These are phyloP conservation scores for Podilymbus podiceps DNA, from an alignment of 2,113 vertebrate species.

Conservation along the genomic window DNA sequence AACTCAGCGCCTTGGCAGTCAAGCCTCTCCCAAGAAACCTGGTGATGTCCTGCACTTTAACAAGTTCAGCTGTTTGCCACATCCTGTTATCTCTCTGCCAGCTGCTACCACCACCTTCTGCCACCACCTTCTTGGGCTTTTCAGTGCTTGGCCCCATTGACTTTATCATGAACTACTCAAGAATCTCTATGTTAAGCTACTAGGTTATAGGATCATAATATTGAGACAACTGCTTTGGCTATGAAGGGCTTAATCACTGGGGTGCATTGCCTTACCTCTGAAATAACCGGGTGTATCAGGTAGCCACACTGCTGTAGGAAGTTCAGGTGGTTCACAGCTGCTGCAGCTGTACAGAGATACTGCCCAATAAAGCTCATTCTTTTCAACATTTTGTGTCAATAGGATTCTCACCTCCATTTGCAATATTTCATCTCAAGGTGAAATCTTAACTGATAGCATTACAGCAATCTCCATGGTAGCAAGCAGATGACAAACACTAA, in stretches of 20 bases:
- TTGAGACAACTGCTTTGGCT: neutral
- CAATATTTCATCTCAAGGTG: neutral
- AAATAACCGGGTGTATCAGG: neutral
- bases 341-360: neutral
- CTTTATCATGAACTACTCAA: neutral
- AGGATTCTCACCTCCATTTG: neutral
- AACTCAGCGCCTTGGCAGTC: neutral
- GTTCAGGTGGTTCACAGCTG: neutral
- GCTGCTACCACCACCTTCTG: neutral
- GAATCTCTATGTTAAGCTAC: neutral
- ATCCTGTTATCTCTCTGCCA: neutral
- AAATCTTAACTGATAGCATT: neutral
- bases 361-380: neutral
- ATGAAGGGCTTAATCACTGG: neutral
- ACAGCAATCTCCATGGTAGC: neutral
- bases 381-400: neutral
- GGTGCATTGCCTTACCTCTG: neutral
- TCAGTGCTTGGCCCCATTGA: neutral
- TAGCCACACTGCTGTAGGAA: neutral
- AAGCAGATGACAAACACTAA: neutral
- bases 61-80: neutral
- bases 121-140: neutral
- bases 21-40: neutral
- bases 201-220: neutral
- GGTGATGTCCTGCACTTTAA: neutral